phyloP scores from a whole-genome alignment of 2,888 invertebrate species.

The Orthonychiurus folsomi region DNA sequence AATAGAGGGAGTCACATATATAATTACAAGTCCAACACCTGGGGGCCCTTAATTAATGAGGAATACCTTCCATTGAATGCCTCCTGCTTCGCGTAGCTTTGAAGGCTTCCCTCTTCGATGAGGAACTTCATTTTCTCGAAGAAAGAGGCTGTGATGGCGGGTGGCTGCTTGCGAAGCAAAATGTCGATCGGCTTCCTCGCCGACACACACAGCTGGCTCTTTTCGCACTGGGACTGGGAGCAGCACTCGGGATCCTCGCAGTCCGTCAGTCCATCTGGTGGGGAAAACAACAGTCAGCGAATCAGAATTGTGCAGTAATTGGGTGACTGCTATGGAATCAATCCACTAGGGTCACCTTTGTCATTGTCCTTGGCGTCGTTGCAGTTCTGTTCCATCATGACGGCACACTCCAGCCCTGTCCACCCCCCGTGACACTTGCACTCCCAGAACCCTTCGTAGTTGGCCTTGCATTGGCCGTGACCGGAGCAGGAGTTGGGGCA shows the following conservation, averaged over 20 bases:
- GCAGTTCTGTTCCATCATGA: slow-evolving; percentile 84
- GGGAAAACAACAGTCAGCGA: background rate
- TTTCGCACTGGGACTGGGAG: slow-evolving; percentile 66
- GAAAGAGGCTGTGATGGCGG: slow-evolving; percentile 93
- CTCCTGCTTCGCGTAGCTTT: slow-evolving; percentile 90
- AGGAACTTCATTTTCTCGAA: slow-evolving; percentile 97
- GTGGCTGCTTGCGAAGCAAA: slow-evolving; percentile 86
- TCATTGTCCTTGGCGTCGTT: slow-evolving; percentile 93
- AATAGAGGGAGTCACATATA: slow-evolving; percentile 19
- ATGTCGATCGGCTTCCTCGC: slow-evolving; percentile 95
- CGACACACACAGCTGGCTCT: slow-evolving; percentile 82
- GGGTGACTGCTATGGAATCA: background rate
- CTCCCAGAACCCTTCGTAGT: slow-evolving; percentile 75
- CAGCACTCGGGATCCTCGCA: slow-evolving; percentile 99
- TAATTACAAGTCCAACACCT: slow-evolving; percentile 13
- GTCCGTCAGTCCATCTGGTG: slow-evolving; percentile 85
- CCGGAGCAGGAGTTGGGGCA: slow-evolving; percentile 84
- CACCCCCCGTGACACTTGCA: slow-evolving; percentile 92
- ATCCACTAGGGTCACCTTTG: slow-evolving; percentile 60
- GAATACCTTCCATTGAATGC: slow-evolving; percentile 96
- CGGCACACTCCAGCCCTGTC: slow-evolving; percentile 89
- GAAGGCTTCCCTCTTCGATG: slow-evolving; percentile 94
- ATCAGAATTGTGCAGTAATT: too few relatives aligned
- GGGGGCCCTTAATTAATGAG: slow-evolving; percentile 8
- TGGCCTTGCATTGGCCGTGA: slow-evolving; percentile 85